These are phyloP conservation scores for Stictonetta naevosa DNA, from an alignment of 2,113 vertebrate species.

Conservation along the genomic window DNA sequence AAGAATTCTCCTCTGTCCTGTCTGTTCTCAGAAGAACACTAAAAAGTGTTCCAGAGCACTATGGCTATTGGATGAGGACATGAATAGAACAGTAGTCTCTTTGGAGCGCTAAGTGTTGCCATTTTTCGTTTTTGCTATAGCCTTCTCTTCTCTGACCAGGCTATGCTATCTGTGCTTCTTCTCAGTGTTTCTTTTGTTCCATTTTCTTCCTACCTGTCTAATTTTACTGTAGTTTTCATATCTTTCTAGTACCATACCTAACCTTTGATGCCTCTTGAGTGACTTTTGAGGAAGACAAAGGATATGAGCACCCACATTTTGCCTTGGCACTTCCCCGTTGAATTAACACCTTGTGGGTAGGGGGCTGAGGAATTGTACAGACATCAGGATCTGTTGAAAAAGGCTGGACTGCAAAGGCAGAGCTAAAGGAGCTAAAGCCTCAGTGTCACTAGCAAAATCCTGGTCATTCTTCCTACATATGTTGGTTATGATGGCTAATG, in stretches of 20 bases:
- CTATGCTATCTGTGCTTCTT: not conserved
- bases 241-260: not conserved
- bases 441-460: not conserved
- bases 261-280: not conserved
- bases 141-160: not conserved
- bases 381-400: not conserved
- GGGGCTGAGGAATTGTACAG: not conserved
- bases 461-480: not conserved
- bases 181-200: not conserved
- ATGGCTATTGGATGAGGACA: not conserved
- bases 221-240: not conserved
- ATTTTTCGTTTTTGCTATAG: not conserved
- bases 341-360: not conserved
- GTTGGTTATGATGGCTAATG: not conserved
- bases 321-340: not conserved
- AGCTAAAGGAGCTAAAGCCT: not conserved
- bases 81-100: not conserved
- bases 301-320: not conserved
- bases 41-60: not conserved
- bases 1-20: rapidly evolving
- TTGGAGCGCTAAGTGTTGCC: not conserved
- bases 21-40: not conserved
- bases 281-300: not conserved
- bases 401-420: not conserved
- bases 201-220: not conserved